Conservation (phyloP, 2,888 invertebrate genomes). For the Polymixis lichenea region DNA sequence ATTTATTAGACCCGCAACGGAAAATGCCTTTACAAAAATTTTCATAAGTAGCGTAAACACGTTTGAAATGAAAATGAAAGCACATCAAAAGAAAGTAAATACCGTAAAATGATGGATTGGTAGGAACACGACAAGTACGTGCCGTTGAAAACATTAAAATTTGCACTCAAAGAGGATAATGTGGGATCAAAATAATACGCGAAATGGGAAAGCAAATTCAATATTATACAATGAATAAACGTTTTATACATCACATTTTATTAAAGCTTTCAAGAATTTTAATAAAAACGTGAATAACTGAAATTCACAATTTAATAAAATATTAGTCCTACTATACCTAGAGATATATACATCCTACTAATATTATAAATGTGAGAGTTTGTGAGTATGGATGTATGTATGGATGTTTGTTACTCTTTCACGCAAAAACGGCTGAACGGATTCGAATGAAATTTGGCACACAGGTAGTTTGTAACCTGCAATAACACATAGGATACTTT, state of each 20-base stretch:
- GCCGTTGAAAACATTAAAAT: conserved; percentile 61
- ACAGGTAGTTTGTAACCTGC: too few relatives aligned
- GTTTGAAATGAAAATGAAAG: conserved; percentile 43
- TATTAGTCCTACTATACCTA: too few relatives aligned
- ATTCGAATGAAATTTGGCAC: too few relatives aligned
- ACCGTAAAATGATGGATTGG: conserved; percentile 47
- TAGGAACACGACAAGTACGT: conserved; percentile 50
- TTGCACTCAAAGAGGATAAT: conserved; percentile 44
- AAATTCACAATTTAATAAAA: conserved; percentile 1
- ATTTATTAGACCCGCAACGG: not conserved
- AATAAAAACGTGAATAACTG: not conserved
- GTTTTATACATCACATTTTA: conserved; percentile 31
- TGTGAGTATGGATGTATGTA: too few relatives aligned
- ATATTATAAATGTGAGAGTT: too few relatives aligned
- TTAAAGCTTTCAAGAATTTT: conserved; percentile 9
- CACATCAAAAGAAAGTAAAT: conserved; percentile 51
- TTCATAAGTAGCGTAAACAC: conserved; percentile 24
- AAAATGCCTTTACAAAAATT: conserved; percentile 3
- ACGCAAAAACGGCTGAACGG: too few relatives aligned
- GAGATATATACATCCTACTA: too few relatives aligned
- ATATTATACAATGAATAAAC: conserved; percentile 26
- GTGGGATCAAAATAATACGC: conserved; percentile 54
- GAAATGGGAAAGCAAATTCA: conserved; percentile 41
- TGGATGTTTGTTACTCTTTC: too few relatives aligned
- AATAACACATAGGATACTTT: too few relatives aligned